Conservation (phyloP, 2,797 vertebrate species). For the Pangasius larnaudii region DNA sequence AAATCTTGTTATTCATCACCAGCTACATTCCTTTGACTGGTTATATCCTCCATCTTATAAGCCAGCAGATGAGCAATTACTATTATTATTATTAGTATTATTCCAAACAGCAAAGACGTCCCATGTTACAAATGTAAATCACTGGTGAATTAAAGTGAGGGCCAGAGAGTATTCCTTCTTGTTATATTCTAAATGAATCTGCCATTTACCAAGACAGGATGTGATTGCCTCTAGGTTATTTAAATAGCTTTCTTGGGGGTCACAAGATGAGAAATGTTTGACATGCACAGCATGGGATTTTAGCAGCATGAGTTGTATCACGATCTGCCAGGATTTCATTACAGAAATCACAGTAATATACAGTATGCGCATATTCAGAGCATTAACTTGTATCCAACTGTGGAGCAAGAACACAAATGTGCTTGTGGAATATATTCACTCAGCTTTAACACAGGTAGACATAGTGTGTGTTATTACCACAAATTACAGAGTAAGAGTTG, state of each 20-base stretch:
- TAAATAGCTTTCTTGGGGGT: conserved; percentile 30
- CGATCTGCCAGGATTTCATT: conserved; percentile 22
- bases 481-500: no score
- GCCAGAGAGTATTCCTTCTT: conserved; percentile 52
- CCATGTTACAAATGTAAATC: conserved; percentile 46
- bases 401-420: not conserved
- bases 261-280: conserved; percentile 37
- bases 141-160: conserved; percentile 38
- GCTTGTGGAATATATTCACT: not conserved
- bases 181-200: conserved; percentile 53
- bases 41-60: conserved; percentile 19
- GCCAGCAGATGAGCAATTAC: conserved; percentile 63
- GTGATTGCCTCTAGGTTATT: conserved; percentile 48
- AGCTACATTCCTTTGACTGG: not conserved
- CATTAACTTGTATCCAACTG: not conserved
- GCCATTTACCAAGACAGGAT: conserved; percentile 51
- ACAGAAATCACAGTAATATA: conserved; percentile 27
- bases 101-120: conserved; percentile 61
- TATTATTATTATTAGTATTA: conserved; percentile 71
- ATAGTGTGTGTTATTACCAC: not conserved
- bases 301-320: conserved; percentile 27
- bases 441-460: not conserved
- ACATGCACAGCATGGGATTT: conserved; percentile 32
- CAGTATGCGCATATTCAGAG: conserved; percentile 2
- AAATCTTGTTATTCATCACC: conserved; percentile 52